These are phyloP conservation scores for Entomyzon cyanotis DNA, from an alignment of 2,113 vertebrate species.

Conservation along the genomic window DNA sequence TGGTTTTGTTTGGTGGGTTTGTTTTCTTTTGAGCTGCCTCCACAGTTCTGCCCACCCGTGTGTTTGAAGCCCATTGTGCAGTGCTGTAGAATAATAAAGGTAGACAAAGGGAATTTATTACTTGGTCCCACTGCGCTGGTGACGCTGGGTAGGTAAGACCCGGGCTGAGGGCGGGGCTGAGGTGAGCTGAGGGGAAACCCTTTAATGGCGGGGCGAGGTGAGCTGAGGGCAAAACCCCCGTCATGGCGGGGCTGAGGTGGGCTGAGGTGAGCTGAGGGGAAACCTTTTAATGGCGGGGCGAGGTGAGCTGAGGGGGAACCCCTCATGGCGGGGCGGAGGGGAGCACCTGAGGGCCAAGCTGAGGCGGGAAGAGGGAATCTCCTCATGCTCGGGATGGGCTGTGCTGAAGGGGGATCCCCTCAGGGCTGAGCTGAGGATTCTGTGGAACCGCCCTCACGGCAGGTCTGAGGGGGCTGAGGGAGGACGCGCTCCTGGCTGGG, in stretches of 20 bases:
- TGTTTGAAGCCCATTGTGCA: too few species aligned
- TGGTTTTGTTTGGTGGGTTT: not conserved
- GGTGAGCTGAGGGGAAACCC: not conserved
- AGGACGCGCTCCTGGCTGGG: not conserved
- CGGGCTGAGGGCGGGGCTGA: not conserved
- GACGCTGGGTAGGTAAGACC: not conserved
- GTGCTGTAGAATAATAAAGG: not conserved
- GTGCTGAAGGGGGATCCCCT: not conserved
- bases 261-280: not conserved
- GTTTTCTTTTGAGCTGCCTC: too few species aligned
- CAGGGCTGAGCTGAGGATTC: not conserved
- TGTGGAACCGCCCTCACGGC: not conserved
- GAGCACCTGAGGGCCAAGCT: too few species aligned
- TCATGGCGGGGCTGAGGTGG: not conserved
- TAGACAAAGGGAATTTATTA: too few species aligned
- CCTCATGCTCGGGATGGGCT: not conserved
- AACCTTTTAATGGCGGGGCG: not conserved
- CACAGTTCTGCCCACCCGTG: rapidly evolving
- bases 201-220: not conserved
- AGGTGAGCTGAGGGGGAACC: not conserved
- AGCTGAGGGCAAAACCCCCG: not conserved
- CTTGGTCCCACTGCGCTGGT: rapidly evolving
- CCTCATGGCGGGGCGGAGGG: not conserved
- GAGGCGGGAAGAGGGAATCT: not conserved
- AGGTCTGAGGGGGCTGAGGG: not conserved